Base-by-base conservation (phyloP, 2,797 vertebrate species). In the Emys orbicularis region DNA sequence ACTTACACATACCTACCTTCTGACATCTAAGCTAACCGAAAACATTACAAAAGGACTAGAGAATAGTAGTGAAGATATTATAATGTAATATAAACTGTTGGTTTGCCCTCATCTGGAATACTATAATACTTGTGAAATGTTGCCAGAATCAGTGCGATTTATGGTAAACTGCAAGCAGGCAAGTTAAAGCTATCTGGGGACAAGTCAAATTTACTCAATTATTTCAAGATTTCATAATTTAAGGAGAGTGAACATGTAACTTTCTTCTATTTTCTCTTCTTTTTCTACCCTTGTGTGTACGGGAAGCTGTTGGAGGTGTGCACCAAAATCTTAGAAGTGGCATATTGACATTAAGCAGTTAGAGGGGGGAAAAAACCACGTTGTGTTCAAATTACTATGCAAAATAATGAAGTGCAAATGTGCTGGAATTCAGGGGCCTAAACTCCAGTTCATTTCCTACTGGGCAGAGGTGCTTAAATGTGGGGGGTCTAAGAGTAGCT, bases 1-100 rank as follows among this genome's bases (percentile, higher is more conserved):
- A 2, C 27, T 54, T 80, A n/a, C 27, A 31, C 83, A 4, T 59
- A 29, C 31, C 80, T 7, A 50, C 41, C 8, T 31, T 83, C 53
- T 65, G 49, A 50, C 25, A 18, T 0, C 0, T 9, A 5, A 0
- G 1, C 34, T 47, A 47, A 44, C 37, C 18, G 54, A 57, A 87
- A 92, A 59, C 34, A 16, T 65, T 65, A 65, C 34, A 65, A 65
- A 59, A 65, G 61, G 34, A n/a, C 34, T n/a, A 65, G 76, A 49
- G 77, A 52, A 34, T 34, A 23, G 12, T 41, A 34, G 5, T 21
- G 50, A 29, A 12, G 65, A 31, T 81, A 8, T 0, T 37, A 44
- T 86, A 21, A 47, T 34, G 56, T 65, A 21, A 50, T 56, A 16
- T 13, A 27, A 77, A 15, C 44, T 52, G 15, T 54, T 19, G 53